Evolutionary conservation across 1,140 invertebrate species (phyloP), one percentile per base, ranked within the genome.

Genomic region (Hylyphantes graminicola): DNA sequence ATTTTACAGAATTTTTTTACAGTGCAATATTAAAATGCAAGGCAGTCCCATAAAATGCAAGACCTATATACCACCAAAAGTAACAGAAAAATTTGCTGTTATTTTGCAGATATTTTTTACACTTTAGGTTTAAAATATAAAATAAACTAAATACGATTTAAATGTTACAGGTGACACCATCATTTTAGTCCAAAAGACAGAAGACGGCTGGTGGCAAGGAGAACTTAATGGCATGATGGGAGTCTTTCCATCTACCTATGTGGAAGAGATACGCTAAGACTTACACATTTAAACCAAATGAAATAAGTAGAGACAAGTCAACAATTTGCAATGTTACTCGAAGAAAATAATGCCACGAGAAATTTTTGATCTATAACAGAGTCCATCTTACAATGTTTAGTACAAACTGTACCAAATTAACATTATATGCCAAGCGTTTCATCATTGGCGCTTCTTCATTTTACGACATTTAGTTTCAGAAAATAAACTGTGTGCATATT

Each of bases 151-250:
- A 35, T 35, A 35, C 5, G 35, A 35, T 63, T 7, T 51, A 12
- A 74, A 19, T 15, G 12, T 50, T 73, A 57, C 48, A 89, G 97
- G 97, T 85, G 95, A 95, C 59, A 91, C 95, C 87, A 96, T 99
- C 81, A 92, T 96, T 80, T 98, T 99, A 86, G 91, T 99, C 75
- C 98, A 99, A 90, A 99, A 99, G 90, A 98, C 96, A 87, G 97
- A 97, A 85, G 98, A 99, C 92, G 98, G 98, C 55, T 99, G 98
- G 98, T 99, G 98, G 98, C 93, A 97, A 88, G 98, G 98, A 48
- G 95, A 96, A 91, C 95, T 93, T 90, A 94, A 92, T 88, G 94
- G 88, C 57, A 93, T 91, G 87, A 93, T 93, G 87, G 98, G 98
- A 85, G 94, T 98, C 97, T 99, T 99, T 90, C 98, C 98, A 19